Evolutionary conservation across 2,113 vertebrate species (phyloP).

Genomic region (Psammodynastes pulverulentus): DNA sequence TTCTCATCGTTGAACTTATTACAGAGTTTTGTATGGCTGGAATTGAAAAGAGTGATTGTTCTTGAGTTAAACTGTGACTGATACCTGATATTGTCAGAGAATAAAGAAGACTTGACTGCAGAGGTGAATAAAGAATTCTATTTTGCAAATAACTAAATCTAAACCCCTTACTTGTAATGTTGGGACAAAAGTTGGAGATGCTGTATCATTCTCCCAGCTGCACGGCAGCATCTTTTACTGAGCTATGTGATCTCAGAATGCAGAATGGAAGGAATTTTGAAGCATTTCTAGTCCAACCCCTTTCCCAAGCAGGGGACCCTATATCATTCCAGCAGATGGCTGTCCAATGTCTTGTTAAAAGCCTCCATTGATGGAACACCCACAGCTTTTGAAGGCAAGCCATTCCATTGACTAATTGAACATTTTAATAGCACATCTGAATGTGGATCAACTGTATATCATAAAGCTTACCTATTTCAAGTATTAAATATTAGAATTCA

Average conservation of each 20-base stretch:
- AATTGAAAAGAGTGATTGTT: background rate
- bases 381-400: background rate
- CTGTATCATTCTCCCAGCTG: background rate
- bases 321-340: background rate
- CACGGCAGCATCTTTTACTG: background rate
- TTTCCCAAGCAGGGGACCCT: background rate
- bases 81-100: background rate
- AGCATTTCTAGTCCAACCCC: background rate
- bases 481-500: background rate
- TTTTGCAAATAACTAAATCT: background rate
- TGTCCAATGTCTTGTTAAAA: background rate
- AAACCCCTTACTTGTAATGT: background rate
- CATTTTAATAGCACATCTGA: background rate
- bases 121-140: background rate
- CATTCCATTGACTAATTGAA: background rate
- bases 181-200: background rate
- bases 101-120: background rate
- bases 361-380: background rate
- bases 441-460: background rate
- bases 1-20: background rate
- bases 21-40: background rate
- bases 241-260: background rate
- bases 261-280: background rate
- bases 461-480: background rate
- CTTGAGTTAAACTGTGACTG: background rate